A percentile compares a stretch with the other conserved stretches of the same genome.
Evolutionary conservation across 2,797 vertebrate species (phyloP).

Genomic region (Furcifer pardalis): DNA sequence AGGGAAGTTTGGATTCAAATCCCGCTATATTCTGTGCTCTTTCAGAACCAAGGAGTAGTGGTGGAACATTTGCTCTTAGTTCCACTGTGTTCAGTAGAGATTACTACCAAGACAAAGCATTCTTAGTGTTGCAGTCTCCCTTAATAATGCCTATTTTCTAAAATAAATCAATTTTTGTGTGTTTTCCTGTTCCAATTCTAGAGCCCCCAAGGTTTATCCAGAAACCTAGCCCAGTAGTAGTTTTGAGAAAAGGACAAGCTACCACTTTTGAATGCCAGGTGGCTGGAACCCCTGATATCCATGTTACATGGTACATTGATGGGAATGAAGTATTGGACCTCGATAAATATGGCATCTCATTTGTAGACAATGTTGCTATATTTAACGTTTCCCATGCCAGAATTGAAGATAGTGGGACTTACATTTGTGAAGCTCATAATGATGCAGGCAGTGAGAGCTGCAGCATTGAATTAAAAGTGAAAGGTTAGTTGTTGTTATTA

Average conservation of each 20-base stretch:
- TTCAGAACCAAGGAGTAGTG: no score
- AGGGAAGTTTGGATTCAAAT: no score
- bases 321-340: conserved; percentile 88
- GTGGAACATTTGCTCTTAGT: background rate
- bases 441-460: conserved; percentile 97
- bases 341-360: conserved; percentile 82
- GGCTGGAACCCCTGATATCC: conserved; percentile 93
- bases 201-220: conserved; percentile 92
- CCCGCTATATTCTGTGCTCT: no score
- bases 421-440: conserved; percentile 94
- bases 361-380: conserved; percentile 85
- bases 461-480: conserved; percentile 94
- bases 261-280: conserved; percentile 93
- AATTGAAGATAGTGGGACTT: conserved; percentile 87
- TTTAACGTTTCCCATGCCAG: conserved; percentile 85
- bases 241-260: conserved; percentile 87
- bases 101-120: background rate
- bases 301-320: conserved; percentile 92
- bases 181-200: conserved; percentile 71
- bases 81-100: background rate
- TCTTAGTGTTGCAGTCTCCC: background rate
- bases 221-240: conserved; percentile 87
- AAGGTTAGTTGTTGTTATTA: conserved; percentile 88
- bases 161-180: background rate
- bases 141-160: conserved; percentile 12